Conservation (phyloP, 2,888 invertebrate genomes). For the Polydrusus pterygomalis region DNA sequence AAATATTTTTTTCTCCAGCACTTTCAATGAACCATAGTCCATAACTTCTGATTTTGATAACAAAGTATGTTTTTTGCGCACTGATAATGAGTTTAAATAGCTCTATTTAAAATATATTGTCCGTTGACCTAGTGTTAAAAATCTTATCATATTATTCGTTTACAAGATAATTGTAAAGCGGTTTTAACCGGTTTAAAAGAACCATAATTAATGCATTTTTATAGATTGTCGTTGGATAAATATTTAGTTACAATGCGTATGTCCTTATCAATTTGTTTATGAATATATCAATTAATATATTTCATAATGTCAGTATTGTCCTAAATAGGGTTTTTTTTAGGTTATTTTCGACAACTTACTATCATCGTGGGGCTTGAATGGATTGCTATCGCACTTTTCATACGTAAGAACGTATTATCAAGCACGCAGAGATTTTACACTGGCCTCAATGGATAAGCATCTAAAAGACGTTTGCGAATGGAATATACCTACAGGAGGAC, state of each 20-base stretch:
- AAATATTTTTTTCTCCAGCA: constrained; percentile 34
- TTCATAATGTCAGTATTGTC: neutral
- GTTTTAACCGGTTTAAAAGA: constrained; percentile 20
- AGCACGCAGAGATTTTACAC: constrained; percentile 77
- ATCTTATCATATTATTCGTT: constrained; percentile 28
- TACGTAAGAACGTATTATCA: constrained; percentile 79
- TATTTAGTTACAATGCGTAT: constrained; percentile 4
- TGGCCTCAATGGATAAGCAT: constrained; percentile 76
- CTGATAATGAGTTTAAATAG: constrained; percentile 9
- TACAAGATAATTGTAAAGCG: neutral
- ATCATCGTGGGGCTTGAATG: constrained; percentile 76
- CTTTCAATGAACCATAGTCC: constrained; percentile 9
- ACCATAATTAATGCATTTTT: constrained; percentile 29
- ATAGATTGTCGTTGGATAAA: constrained; percentile 13
- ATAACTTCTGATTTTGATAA: constrained; percentile 16
- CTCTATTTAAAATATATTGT: constrained; percentile 28
- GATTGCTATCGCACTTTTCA: constrained; percentile 77
- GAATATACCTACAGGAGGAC: constrained; percentile 80
- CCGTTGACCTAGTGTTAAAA: constrained; percentile 46
- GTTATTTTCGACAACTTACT: constrained; percentile 76
- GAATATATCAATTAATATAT: neutral
- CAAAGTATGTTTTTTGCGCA: constrained; percentile 24
- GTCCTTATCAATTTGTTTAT: constrained; percentile 15
- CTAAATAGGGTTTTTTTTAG: constrained; percentile 66
- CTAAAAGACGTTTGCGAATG: constrained; percentile 80